Conservation (phyloP, 2,113 vertebrate species). For the Pseudopipra pipra region DNA sequence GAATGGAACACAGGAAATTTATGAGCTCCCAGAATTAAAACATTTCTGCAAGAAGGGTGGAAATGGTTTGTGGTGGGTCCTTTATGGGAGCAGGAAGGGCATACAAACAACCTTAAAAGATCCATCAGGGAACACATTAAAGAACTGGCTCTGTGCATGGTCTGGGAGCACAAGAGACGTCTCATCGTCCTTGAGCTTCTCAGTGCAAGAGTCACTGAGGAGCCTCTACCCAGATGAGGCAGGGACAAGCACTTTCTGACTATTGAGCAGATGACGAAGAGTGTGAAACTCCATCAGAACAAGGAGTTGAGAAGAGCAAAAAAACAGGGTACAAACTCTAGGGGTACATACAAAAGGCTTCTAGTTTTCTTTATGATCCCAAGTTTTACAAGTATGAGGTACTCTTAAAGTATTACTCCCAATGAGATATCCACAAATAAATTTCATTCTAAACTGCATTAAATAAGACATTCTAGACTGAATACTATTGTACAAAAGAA, state of each 20-base stretch:
- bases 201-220: neutral
- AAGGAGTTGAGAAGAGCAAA: neutral
- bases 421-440: neutral
- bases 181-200: neutral
- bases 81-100: neutral
- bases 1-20: conserved; percentile 8
- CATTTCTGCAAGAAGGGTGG: conserved; percentile 10
- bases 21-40: conserved; percentile 37
- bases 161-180: neutral
- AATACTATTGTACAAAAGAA: neutral
- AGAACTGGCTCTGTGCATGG: neutral
- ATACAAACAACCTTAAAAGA: neutral
- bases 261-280: neutral
- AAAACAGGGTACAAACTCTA: neutral
- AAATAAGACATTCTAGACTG: neutral
- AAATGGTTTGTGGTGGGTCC: conserved; percentile 17
- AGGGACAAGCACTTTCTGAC: neutral
- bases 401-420: neutral
- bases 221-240: neutral
- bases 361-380: neutral
- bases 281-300: neutral
- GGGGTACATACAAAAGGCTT: neutral
- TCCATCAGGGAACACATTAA: neutral
- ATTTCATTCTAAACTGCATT: neutral
- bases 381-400: neutral